Conservation (phyloP, 2,888 invertebrate genomes). For the Chrysina gloriosa region DNA sequence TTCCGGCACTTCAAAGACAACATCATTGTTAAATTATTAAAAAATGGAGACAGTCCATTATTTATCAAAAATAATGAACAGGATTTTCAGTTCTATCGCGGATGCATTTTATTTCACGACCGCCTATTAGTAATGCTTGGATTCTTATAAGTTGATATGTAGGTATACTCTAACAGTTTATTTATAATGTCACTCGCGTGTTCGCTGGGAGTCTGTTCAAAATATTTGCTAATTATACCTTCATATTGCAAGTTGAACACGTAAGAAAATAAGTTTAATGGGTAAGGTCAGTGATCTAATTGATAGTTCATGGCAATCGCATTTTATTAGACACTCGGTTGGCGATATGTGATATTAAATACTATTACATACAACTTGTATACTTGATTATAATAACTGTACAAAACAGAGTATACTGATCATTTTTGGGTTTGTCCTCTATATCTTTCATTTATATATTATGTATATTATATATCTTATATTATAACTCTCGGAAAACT, state of each 20-base stretch:
- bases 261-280: neutral
- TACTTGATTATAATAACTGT: too few species aligned
- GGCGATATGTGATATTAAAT: neutral
- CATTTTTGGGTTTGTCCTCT: too few species aligned
- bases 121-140: neutral
- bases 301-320: slow-evolving; percentile 18
- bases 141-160: neutral
- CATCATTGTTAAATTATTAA: neutral
- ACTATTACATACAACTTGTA: neutral
- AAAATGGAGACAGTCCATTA: neutral
- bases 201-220: slow-evolving; percentile 13
- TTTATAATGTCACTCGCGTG: slow-evolving; percentile 15
- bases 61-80: neutral
- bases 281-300: slow-evolving; percentile 38
- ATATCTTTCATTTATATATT: too few species aligned
- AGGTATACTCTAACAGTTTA: slow-evolving; percentile 21
- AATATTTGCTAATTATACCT: slow-evolving; percentile 7
- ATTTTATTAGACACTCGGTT: slow-evolving; percentile 8
- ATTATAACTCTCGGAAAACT: too few species aligned
- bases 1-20: slow-evolving; percentile 56
- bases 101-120: slow-evolving; percentile 23
- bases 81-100: neutral
- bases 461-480: too few species aligned
- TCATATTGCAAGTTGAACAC: neutral
- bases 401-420: too few species aligned